A percentile compares a stretch with the other conserved stretches of the same genome.
Conservation (phyloP, 2,113 vertebrate genomes). For the Clarias batrachus region DNA sequence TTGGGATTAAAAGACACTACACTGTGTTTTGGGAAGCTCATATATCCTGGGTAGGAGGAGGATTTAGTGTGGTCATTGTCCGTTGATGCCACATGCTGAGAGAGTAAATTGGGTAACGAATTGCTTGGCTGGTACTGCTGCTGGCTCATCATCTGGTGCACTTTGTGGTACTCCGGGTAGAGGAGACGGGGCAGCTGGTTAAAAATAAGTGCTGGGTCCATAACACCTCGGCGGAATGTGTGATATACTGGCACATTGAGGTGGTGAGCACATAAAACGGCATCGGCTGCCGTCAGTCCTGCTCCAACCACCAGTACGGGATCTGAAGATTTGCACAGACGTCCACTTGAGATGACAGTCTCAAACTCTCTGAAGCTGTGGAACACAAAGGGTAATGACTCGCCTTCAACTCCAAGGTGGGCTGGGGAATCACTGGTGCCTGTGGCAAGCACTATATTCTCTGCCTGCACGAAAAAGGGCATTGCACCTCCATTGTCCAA, state of each 20-base stretch:
- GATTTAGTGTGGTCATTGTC: constrained; percentile 13
- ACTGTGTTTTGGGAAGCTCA: constrained; percentile 70
- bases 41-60: constrained; percentile 71
- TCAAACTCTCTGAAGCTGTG: constrained; percentile 79
- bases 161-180: constrained; percentile 82
- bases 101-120: not conserved
- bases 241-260: constrained; percentile 73
- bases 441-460: constrained; percentile 75
- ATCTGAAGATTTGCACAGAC: constrained; percentile 63
- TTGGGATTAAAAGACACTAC: constrained; percentile 68
- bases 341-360: constrained; percentile 66
- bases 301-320: constrained; percentile 77
- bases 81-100: not conserved
- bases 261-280: constrained; percentile 72
- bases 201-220: constrained; percentile 74
- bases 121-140: constrained; percentile 63
- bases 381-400: constrained; percentile 72
- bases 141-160: constrained; percentile 81
- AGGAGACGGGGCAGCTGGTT: constrained; percentile 79
- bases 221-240: constrained; percentile 69
- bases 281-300: constrained; percentile 76
- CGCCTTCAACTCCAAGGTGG: constrained; percentile 70
- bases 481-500: constrained; percentile 49
- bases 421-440: constrained; percentile 76
- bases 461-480: constrained; percentile 69